These are phyloP conservation scores for Lethrus apterus DNA, from an alignment of 1,140 invertebrate genomes.

Conservation along the genomic window DNA sequence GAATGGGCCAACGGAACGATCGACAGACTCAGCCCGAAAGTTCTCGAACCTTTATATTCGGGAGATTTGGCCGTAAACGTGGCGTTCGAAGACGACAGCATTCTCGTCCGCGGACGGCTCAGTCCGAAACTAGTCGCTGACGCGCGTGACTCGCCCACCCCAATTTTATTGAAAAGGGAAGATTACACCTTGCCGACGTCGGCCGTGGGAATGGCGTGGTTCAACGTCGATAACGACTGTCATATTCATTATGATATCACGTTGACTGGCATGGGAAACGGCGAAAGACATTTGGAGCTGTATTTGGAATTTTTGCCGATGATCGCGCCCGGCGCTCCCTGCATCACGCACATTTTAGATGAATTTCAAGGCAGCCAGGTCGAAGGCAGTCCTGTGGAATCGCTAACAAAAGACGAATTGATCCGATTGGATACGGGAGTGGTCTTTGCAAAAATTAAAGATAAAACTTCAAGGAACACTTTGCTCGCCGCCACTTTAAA, in stretches of 20 bases:
- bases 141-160: conserved; percentile 58
- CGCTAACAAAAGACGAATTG: conserved; percentile 51
- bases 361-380: conserved; percentile 51
- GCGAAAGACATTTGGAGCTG: conserved; percentile 45
- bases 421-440: conserved; percentile 53
- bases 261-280: conserved; percentile 32
- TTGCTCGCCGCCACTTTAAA: conserved; percentile 48
- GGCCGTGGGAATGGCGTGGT: conserved; percentile 70
- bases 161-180: conserved; percentile 55
- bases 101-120: conserved; percentile 57
- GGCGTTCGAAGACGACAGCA: conserved; percentile 48
- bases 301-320: conserved; percentile 59
- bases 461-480: conserved; percentile 41
- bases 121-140: conserved; percentile 63
- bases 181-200: conserved; percentile 44
- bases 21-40: conserved; percentile 55
- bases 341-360: conserved; percentile 52
- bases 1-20: conserved; percentile 62
- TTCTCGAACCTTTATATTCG: conserved; percentile 70
- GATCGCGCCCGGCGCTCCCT: conserved; percentile 55
- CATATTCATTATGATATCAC: conserved; percentile 75
- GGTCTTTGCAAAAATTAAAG: conserved; percentile 50
- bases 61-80: conserved; percentile 71
- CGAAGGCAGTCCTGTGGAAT: conserved; percentile 54
- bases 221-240: conserved; percentile 72